phyloP scores from a whole-genome alignment of 2,113 vertebrate species.

The Uria lomvia region DNA sequence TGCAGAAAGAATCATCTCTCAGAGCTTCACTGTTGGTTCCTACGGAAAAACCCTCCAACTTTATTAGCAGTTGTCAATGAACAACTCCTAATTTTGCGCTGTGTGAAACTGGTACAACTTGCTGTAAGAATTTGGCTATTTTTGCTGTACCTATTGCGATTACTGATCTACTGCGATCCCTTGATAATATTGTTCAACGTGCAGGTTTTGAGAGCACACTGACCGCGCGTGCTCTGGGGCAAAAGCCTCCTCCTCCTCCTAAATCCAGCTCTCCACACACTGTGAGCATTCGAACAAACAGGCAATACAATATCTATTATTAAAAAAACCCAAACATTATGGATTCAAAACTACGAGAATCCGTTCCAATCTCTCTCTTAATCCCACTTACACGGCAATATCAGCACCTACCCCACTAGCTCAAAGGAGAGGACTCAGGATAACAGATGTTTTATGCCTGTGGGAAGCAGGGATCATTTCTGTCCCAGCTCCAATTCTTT shows the following conservation, averaged over 20 bases:
- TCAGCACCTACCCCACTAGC: background rate
- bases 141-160: background rate
- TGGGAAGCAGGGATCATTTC: background rate
- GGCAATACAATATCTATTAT: background rate
- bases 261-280: background rate
- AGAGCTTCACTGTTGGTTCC: background rate
- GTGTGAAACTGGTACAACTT: background rate
- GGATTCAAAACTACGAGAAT: background rate
- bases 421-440: background rate
- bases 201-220: background rate
- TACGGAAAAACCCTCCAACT: background rate
- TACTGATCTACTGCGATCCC: background rate
- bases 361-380: background rate
- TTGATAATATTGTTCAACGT: background rate
- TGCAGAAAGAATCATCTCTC: background rate
- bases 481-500: background rate
- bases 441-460: background rate
- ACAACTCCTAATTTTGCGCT: background rate
- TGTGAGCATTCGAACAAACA: background rate
- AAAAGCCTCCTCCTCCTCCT: background rate
- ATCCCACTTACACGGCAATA: background rate
- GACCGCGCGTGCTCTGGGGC: background rate
- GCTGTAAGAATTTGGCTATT: background rate
- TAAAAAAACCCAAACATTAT: background rate
- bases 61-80: background rate